phyloP scores from a whole-genome alignment of 2,888 invertebrate species.

The Drosophila colorata region DNA sequence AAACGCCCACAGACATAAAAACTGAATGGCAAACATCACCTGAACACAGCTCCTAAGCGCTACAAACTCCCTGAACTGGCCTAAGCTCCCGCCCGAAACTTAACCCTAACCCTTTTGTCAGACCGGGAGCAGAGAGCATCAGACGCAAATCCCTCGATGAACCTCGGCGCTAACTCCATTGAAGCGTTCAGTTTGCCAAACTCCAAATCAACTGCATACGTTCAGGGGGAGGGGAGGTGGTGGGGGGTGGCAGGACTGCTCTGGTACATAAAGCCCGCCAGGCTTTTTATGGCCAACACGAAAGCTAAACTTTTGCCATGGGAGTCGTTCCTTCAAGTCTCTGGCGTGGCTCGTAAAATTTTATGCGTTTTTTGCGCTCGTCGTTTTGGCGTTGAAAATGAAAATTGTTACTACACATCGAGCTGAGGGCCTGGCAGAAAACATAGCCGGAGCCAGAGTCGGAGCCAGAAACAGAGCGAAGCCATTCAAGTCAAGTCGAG shows the following conservation, averaged over 20 bases:
- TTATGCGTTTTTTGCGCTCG: conserved; percentile 77
- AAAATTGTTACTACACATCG: conserved; percentile 74
- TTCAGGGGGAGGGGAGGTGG: not conserved
- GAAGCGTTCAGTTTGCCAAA: conserved; percentile 62
- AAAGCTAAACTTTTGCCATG: conserved; percentile 77
- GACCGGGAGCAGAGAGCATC: conserved; percentile 16
- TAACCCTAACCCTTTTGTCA: conserved; percentile 53
- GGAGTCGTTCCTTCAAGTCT: conserved; percentile 62
- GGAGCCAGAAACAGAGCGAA: conserved; percentile 37
- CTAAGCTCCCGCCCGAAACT: no score
- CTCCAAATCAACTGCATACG: conserved; percentile 73
- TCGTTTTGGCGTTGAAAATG: conserved; percentile 66
- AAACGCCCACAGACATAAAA: conserved; percentile 45
- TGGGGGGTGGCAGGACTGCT: conserved; percentile 2
- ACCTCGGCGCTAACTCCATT: conserved; percentile 62
- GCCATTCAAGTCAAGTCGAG: conserved; percentile 73
- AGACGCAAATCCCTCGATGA: conserved; percentile 65
- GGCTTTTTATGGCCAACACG: conserved; percentile 75
- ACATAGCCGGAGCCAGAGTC: conserved; percentile 12
- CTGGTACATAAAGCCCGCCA: conserved; percentile 42
- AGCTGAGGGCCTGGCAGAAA: conserved; percentile 14
- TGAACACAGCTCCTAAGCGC: conserved; percentile 47
- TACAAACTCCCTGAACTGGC: conserved; percentile 26
- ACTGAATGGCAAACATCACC: conserved; percentile 60
- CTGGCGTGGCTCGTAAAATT: conserved; percentile 73